These are phyloP conservation scores for Drosophila ironensis DNA, from an alignment of 1,140 invertebrate genomes.

Conservation along the genomic window DNA sequence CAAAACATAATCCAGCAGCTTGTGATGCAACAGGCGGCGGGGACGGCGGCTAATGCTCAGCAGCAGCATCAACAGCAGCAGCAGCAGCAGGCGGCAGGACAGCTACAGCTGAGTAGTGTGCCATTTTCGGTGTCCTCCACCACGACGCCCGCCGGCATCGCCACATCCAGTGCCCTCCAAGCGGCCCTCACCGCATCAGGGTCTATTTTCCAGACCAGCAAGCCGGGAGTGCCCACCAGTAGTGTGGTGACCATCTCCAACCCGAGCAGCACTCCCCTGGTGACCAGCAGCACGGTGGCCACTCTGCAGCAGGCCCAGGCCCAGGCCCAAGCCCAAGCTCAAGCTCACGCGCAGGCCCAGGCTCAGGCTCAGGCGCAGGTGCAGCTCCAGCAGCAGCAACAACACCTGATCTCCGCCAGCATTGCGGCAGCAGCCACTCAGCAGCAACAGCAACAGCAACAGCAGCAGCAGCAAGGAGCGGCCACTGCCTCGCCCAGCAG, in stretches of 20 bases:
- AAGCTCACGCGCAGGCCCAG: conserved; percentile 29
- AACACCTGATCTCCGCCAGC: conserved; percentile 43
- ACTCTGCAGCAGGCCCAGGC: conserved; percentile 59
- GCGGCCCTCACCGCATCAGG: conserved; percentile 51
- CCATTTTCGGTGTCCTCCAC: conserved; percentile 82
- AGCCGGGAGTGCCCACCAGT: conserved; percentile 54
- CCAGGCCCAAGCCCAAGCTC: conserved; percentile 52
- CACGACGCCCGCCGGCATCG: conserved; percentile 81
- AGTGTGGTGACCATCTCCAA: conserved; percentile 75
- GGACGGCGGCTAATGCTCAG: conserved; percentile 54
- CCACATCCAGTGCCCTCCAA: conserved; percentile 67
- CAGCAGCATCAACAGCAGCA: conserved; percentile 72
- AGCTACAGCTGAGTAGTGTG: conserved; percentile 58
- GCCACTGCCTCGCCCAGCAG: conserved; percentile 63
- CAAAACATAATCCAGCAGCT: conserved; percentile 76
- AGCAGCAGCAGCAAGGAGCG: conserved; percentile 35
- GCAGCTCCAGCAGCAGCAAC: conserved; percentile 56
- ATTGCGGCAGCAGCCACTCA: conserved; percentile 63
- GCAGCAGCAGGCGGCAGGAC: conserved; percentile 21
- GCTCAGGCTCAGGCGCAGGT: conserved; percentile 56
- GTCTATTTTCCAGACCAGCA: conserved; percentile 54
- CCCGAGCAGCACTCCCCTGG: conserved; percentile 62
- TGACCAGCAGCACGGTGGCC: conserved; percentile 66
- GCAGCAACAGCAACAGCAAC: conserved; percentile 44
- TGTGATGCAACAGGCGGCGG: conserved; percentile 62